Evolutionary conservation across 2,888 invertebrate genomes (phyloP).

Genomic region (Brachyptera putata): DNA sequence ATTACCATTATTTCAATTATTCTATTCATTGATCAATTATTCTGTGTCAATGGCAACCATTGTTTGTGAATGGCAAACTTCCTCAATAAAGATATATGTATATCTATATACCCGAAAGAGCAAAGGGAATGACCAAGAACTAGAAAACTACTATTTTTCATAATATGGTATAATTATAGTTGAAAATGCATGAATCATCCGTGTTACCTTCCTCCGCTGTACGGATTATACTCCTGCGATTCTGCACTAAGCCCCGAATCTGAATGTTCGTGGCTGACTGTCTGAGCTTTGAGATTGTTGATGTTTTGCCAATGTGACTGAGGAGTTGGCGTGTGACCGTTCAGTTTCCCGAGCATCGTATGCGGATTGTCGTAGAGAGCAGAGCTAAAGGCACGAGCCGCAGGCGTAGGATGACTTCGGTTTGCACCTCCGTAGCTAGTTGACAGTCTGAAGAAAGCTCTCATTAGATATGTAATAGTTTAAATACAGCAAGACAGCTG

Average conservation of each 20-base stretch:
- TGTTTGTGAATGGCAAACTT: too few species aligned
- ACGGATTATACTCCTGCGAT: conserved; percentile 61
- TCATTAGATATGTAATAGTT: background rate
- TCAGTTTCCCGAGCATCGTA: conserved; percentile 38
- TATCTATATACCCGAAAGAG: too few species aligned
- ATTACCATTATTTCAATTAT: too few species aligned
- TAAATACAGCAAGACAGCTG: too few species aligned
- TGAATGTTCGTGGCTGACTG: conserved; percentile 67
- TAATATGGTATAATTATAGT: too few species aligned
- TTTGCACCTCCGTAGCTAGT: conserved; percentile 1
- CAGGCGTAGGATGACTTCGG: conserved; percentile 9
- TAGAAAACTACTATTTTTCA: too few species aligned
- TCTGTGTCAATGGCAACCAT: too few species aligned
- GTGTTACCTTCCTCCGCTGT: conserved; percentile 61
- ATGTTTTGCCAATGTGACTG: conserved; percentile 23
- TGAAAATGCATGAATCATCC: too few species aligned
- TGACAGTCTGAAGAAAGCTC: conserved; percentile 7
- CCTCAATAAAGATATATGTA: too few species aligned
- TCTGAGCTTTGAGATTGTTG: conserved; percentile 25
- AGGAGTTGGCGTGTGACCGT: conserved; percentile 28
- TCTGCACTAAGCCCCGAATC: conserved; percentile 73
- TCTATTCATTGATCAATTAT: too few species aligned
- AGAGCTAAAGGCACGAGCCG: conserved; percentile 32
- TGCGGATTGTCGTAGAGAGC: conserved; percentile 40
- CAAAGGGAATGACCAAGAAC: too few species aligned